phyloP scores from a whole-genome alignment of 2,888 invertebrate genomes.

The Hartigia nigra region DNA sequence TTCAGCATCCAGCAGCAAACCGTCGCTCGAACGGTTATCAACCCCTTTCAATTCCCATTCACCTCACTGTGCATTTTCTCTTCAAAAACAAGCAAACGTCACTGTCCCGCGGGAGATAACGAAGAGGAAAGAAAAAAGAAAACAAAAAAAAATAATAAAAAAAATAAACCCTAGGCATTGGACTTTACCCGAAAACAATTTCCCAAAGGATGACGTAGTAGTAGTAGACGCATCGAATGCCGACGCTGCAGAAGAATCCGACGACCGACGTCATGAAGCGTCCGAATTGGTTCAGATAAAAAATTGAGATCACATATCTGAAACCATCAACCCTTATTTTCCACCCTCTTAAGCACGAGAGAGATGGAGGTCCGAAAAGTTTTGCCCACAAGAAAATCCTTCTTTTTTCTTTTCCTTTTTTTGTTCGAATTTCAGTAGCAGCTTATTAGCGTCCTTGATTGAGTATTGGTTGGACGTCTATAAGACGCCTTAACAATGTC shows the following conservation, averaged over 20 bases:
- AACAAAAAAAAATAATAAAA: too few species aligned
- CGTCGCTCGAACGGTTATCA: background rate
- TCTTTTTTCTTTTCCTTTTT: too few species aligned
- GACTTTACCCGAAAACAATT: background rate
- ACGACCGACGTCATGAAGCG: background rate
- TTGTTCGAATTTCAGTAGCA: background rate
- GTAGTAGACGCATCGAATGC: background rate
- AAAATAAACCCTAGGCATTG: background rate
- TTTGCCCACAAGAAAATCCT: conserved; percentile 12
- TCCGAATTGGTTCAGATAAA: conserved; percentile 26
- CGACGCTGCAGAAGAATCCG: background rate
- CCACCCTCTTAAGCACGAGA: conserved; percentile 32
- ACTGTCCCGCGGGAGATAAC: background rate
- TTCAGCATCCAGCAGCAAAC: background rate
- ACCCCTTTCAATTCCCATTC: background rate
- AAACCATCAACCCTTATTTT: conserved; percentile 34
- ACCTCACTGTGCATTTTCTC: background rate
- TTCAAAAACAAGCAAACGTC: background rate
- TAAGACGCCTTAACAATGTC: background rate
- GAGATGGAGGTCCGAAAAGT: conserved; percentile 22
- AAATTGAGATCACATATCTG: conserved; percentile 29
- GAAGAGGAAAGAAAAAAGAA: background rate
- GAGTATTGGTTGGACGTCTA: background rate
- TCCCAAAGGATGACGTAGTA: background rate
- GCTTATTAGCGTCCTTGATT: background rate